Base-by-base conservation (phyloP, 2,797 vertebrate species). In the Thalassophryne amazonica region DNA sequence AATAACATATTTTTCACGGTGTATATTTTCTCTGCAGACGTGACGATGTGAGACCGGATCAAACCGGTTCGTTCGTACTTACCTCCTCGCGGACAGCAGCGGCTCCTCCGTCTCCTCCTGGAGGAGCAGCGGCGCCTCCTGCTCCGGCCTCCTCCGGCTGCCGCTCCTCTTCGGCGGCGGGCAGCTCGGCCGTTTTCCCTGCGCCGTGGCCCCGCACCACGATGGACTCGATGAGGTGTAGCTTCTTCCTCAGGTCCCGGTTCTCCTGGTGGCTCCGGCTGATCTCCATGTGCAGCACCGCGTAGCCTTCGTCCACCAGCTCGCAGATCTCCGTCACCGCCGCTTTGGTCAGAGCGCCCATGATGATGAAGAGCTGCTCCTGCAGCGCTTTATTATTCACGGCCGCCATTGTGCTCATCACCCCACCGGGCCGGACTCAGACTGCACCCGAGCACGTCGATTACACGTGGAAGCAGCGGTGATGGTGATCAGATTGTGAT, bases 221-320 rank as follows among this genome's bases (percentile, higher is more conserved):
- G 14, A 87, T 85, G 36, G 79, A 78, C 71, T 87, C 63, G 52
- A 85, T 86, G 50, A 84, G 79, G 45, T 77, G 80, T 51, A 89
- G 66, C 46, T 85, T 84, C 68, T 75, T 82, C 70, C 5, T 40
- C 48, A 89, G 76, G 37, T 73, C 75, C 18, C 77, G 39, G 80
- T 87, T 89, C 61, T 88, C 86, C 51, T 61, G 13, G 49, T 43
- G 75, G 32, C 73, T 78, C 0, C 80, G 74, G 35, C 2, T 32
- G 50, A 88, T 66, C 65, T 89, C 87, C 55, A 47, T 7, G 31
- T 69, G 83, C 52, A 89, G 61, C 37, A 14, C 71, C 13, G 73
- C 60, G 73, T 74, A 86, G 1, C 83, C 76, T n/a, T 76, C 76
- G 17, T 80, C 81, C 61, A 89, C 71, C 50, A 78, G 8, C 45